Conservation (phyloP, 1,140 invertebrate genomes). For the Chrysomallon squamiferum region DNA sequence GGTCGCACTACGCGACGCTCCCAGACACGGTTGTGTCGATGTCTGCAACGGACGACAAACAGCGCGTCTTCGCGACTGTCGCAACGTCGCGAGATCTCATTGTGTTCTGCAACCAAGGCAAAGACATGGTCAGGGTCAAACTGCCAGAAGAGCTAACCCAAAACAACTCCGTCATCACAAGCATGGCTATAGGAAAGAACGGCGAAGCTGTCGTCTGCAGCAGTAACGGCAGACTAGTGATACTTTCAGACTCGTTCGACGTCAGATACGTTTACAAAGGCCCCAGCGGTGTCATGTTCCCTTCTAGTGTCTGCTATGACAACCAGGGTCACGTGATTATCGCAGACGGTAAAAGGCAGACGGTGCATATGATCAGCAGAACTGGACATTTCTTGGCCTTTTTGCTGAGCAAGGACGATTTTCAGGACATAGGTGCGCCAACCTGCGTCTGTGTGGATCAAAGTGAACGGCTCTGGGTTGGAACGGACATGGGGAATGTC, state of each 20-base stretch:
- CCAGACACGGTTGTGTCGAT: neutral
- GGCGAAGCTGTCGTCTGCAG: neutral
- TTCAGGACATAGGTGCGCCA: conserved; percentile 1
- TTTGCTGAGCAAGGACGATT: conserved; percentile 1
- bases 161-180: neutral
- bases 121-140: neutral
- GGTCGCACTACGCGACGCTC: neutral
- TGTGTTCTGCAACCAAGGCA: neutral
- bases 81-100: neutral
- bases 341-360: neutral
- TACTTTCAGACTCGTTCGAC: neutral
- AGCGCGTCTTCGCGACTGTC: neutral
- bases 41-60: neutral
- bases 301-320: neutral
- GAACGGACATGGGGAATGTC: neutral
- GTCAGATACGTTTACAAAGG: neutral
- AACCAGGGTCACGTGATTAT: neutral
- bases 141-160: neutral
- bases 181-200: neutral
- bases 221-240: neutral
- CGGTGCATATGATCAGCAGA: neutral
- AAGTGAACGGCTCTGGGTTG: neutral
- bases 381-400: neutral
- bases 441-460: neutral
- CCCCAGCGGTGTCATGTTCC: neutral